Evolutionary conservation across 2,797 vertebrate genomes (phyloP).

Genomic region (Tauraco hartlaubi): DNA sequence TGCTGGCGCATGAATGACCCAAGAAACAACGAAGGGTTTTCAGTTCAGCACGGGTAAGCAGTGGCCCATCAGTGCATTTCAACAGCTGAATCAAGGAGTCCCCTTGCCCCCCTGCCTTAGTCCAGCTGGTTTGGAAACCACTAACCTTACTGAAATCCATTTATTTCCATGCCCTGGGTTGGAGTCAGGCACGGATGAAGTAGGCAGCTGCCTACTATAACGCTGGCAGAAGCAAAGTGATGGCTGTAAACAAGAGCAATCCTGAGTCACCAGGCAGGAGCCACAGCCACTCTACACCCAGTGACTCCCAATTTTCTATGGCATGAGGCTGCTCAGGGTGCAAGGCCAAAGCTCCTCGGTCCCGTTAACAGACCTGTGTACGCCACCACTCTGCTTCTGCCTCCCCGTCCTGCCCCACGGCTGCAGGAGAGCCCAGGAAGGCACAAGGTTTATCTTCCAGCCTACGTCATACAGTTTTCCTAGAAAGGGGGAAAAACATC

Average conservation of each 20-base stretch:
- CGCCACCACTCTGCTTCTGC: background rate
- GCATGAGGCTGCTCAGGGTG: background rate
- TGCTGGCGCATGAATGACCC: rapidly evolving
- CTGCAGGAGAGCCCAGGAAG: background rate
- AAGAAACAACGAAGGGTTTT: background rate
- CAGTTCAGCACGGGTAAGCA: background rate
- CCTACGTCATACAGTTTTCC: rapidly evolving
- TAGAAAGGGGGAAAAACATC: background rate
- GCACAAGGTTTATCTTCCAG: background rate
- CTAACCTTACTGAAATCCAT: background rate
- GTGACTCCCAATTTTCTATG: rapidly evolving
- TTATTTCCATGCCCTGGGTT: background rate
- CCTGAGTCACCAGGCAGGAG: background rate
- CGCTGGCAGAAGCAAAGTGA: rapidly evolving
- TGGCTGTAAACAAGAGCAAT: slow-evolving; percentile 2
- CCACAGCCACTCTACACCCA: background rate
- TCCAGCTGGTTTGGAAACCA: rapidly evolving
- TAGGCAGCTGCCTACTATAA: background rate
- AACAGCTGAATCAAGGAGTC: no score
- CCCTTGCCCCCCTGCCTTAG: no score
- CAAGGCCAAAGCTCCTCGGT: background rate
- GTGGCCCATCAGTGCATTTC: rapidly evolving
- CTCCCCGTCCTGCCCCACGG: rapidly evolving
- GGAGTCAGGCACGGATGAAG: rapidly evolving
- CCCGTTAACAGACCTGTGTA: rapidly evolving